Evolutionary conservation across 2,888 invertebrate genomes (phyloP).

Genomic region (Lypha dubia): DNA sequence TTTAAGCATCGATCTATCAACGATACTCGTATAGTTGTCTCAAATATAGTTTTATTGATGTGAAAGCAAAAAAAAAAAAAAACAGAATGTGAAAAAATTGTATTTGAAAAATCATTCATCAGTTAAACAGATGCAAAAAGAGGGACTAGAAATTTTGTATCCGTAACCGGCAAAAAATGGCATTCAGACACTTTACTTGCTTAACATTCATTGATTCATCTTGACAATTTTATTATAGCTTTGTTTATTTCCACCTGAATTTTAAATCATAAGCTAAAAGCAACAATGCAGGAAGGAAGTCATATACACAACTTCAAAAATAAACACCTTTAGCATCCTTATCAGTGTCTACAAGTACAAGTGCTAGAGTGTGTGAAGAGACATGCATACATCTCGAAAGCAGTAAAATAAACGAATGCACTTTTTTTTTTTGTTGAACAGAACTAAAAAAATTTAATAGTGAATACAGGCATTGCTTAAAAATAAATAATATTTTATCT

Average conservation of each 20-base stretch:
- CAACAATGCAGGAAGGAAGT: background rate
- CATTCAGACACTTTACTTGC: background rate
- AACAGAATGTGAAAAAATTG: background rate
- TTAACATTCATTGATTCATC: slow-evolving; percentile 46
- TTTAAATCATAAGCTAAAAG: slow-evolving; percentile 30
- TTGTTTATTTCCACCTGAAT: slow-evolving; percentile 41
- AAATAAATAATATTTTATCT: too few species aligned
- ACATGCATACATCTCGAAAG: background rate
- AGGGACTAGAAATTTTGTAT: background rate
- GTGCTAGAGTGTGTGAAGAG: background rate
- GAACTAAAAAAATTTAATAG: background rate
- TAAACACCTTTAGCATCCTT: slow-evolving; percentile 12
- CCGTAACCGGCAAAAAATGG: background rate
- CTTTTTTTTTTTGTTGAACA: background rate
- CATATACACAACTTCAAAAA: background rate
- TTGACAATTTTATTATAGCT: background rate
- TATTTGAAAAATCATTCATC: slow-evolving; percentile 38
- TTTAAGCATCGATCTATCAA: slow-evolving; percentile 1
- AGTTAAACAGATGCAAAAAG: slow-evolving; percentile 11
- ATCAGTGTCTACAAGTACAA: background rate
- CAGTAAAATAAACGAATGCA: background rate
- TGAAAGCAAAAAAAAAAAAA: background rate
- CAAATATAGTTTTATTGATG: slow-evolving; percentile 16
- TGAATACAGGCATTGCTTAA: too few species aligned
- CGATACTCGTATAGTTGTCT: background rate